Evolutionary conservation across 2,113 vertebrate species (phyloP).

Genomic region (Jacana jacana): DNA sequence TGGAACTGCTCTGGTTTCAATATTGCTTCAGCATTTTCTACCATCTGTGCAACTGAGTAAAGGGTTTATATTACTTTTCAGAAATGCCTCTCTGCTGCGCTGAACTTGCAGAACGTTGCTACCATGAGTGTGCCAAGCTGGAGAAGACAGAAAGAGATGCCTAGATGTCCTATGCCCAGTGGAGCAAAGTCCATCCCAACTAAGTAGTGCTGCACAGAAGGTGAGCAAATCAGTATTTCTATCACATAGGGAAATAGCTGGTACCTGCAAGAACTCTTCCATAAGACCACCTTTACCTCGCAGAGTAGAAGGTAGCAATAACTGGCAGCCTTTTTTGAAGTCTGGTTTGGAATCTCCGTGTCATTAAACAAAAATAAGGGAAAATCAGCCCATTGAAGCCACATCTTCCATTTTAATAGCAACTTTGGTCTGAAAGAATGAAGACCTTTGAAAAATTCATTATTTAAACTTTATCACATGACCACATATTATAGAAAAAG

Average conservation of each 20-base stretch:
- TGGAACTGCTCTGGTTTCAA: neutral
- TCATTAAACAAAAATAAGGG: neutral
- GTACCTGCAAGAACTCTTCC: neutral
- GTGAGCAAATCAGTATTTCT: neutral
- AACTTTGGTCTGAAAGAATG: neutral
- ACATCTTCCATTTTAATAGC: neutral
- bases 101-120: neutral
- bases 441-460: neutral
- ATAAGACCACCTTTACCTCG: neutral
- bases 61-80: neutral
- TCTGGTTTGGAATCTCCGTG: neutral
- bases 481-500: fast-evolving
- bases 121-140: neutral
- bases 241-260: neutral
- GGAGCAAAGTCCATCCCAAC: neutral
- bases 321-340: neutral
- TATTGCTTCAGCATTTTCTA: neutral
- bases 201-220: neutral
- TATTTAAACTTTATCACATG: neutral
- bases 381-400: neutral
- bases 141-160: neutral
- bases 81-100: neutral
- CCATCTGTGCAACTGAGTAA: neutral
- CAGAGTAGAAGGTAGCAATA: neutral
- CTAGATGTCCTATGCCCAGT: neutral